phyloP scores from a whole-genome alignment of 2,113 vertebrate species.

The Macrotis lagotis region DNA sequence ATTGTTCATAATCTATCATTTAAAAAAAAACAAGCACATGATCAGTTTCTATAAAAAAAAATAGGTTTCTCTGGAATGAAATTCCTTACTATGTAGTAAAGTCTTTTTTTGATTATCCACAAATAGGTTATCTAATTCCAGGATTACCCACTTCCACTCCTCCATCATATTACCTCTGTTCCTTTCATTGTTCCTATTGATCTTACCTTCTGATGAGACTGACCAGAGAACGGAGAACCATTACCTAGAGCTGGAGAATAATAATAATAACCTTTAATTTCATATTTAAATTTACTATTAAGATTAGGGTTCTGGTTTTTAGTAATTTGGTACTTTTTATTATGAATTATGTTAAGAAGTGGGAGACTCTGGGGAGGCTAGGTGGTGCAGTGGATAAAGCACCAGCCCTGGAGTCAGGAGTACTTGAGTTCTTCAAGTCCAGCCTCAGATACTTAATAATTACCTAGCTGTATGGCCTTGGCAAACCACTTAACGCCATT shows the following conservation, averaged over 20 bases:
- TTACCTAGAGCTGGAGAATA: background rate
- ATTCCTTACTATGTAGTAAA: background rate
- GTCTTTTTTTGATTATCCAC: background rate
- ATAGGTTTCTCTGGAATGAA: background rate
- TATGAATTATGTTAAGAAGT: too few species aligned
- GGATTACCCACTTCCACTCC: background rate
- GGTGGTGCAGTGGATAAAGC: too few species aligned
- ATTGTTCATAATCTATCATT: background rate
- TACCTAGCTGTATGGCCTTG: too few species aligned
- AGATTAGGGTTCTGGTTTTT: background rate
- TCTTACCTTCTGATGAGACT: slow-evolving; percentile 16
- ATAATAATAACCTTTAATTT: too few species aligned
- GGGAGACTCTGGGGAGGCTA: too few species aligned
- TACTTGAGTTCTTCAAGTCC: too few species aligned
- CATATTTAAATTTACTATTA: background rate
- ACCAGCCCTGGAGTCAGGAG: too few species aligned
- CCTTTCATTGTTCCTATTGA: background rate
- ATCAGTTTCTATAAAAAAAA: background rate
- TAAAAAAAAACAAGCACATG: background rate
- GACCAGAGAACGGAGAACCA: background rate
- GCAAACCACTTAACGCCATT: too few species aligned
- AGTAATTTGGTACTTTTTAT: background rate
- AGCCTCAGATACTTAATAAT: too few species aligned
- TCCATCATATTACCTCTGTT: background rate
- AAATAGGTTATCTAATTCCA: slow-evolving; percentile 39